These are phyloP conservation scores for Tenthredo livida DNA, from an alignment of 2,888 invertebrate species.

Conservation along the genomic window DNA sequence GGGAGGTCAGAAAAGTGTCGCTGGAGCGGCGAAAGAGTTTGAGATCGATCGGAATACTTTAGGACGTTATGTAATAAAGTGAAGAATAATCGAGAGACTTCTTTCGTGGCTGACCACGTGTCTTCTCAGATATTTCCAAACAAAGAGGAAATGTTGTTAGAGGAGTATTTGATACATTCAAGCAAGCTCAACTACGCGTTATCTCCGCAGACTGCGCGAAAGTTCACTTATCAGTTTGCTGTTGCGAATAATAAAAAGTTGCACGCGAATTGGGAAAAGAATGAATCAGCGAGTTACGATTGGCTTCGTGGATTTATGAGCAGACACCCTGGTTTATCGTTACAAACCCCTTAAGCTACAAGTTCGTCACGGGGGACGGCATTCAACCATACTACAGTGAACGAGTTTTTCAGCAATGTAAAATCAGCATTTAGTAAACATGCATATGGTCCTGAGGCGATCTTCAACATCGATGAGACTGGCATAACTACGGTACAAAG, in stretches of 20 bases:
- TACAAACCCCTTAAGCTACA: conserved; percentile 60
- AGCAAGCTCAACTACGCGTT: conserved; percentile 28
- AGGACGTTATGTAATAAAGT: conserved; percentile 31
- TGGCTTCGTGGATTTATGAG: conserved; percentile 59
- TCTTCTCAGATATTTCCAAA: conserved; percentile 36
- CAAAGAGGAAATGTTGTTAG: conserved; percentile 26
- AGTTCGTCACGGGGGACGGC: conserved; percentile 59
- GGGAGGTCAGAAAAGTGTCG: conserved; percentile 4
- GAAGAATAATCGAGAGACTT: conserved; percentile 15
- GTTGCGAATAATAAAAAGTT: conserved; percentile 56
- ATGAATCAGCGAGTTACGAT: conserved; percentile 56
- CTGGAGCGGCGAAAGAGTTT: conserved; percentile 11
- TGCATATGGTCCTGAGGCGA: conserved; percentile 59
- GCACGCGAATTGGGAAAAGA: conserved; percentile 55
- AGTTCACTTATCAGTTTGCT: conserved; percentile 59
- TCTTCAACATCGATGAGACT: conserved; percentile 67
- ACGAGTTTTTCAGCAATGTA: conserved; percentile 59
- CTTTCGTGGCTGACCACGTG: conserved; percentile 19
- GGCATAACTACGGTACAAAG: conserved; percentile 65
- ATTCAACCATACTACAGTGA: conserved; percentile 58
- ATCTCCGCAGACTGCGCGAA: conserved; percentile 53
- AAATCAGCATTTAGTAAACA: conserved; percentile 57
- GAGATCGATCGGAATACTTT: conserved; percentile 14
- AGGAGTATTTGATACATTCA: conserved; percentile 53
- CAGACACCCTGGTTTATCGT: conserved; percentile 58